Base-by-base conservation (phyloP, 2,797 vertebrate species). In the Siniperca undulata region DNA sequence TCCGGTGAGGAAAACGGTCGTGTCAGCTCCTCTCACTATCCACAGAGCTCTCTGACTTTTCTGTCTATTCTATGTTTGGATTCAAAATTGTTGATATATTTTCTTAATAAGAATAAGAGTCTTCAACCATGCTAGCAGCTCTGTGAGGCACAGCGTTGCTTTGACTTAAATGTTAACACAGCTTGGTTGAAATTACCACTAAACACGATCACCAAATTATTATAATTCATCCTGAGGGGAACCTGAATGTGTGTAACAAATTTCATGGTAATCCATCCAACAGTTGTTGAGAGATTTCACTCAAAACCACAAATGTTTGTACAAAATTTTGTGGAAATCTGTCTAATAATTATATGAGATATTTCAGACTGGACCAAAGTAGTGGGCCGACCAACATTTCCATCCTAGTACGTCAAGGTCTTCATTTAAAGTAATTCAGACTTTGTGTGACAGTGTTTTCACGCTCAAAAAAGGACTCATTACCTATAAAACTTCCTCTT, bases 1-100 rank as follows among this genome's bases (percentile, higher is more conserved):
- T 74, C 81, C 27, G 38, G 27, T 50, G 82, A 76, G 70, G 73
- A 84, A 86, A 86, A 88, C 0, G 10, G 2, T 77, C 7, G 22
- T 44, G 78, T 88, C 77, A 84, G 68, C 66, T 85, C 76, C 60
- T 84, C 61, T 91, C 74, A 82, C 74, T 88, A 88, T 88, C 74
- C 72, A 75, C 70, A 78, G 19, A 68, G 62, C 17, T 71, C 52
- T 71, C 16, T 55, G 46, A 50, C n/a, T 70, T 52, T 53, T 58
- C 44, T 38, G 30, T 58, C 3, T 0, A 52, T 71, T 67, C 24
- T 76, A 64, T 71, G 87, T 85, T 58, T 59, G 16, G 42, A 77
- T 36, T 70, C 14, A 66, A 68, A 14, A 70, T 77, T 75, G 46
- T 77, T 78, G 17, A 40, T 72, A 40, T 70, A 38, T 40, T 40